Evolutionary conservation across 2,888 invertebrate genomes (phyloP).

Genomic region (Agrotis ipsilon): DNA sequence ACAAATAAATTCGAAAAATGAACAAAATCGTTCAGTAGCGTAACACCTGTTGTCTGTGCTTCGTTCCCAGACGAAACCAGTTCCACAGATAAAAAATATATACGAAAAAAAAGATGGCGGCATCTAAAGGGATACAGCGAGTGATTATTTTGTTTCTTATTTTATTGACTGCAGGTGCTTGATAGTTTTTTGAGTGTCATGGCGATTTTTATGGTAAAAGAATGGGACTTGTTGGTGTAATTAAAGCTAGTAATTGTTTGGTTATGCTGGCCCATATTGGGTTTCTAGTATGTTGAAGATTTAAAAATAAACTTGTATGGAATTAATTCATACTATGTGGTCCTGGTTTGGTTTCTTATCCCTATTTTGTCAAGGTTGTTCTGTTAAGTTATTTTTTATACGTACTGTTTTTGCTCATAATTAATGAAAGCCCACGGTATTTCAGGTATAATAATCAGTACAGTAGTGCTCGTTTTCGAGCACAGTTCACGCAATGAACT

Average conservation of each 20-base stretch:
- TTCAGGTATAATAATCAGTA: background rate
- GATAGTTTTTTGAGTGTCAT: slow-evolving; percentile 65
- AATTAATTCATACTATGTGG: slow-evolving; percentile 27
- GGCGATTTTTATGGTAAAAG: slow-evolving; percentile 64
- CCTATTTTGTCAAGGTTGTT: background rate
- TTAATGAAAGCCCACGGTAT: background rate
- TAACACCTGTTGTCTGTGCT: slow-evolving; percentile 85
- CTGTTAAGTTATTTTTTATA: background rate
- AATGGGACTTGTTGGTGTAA: slow-evolving; percentile 48
- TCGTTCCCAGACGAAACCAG: slow-evolving; percentile 85
- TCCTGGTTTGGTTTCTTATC: slow-evolving; percentile 2
- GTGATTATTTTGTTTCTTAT: slow-evolving; percentile 81
- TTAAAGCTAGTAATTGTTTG: slow-evolving; percentile 33
- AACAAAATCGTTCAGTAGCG: slow-evolving; percentile 77
- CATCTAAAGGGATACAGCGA: slow-evolving; percentile 68
- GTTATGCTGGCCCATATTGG: slow-evolving; percentile 28
- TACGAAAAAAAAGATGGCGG: slow-evolving; percentile 73
- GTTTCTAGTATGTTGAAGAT: slow-evolving; percentile 23
- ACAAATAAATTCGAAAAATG: slow-evolving; percentile 66
- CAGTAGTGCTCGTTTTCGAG: too few relatives aligned
- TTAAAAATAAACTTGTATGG: slow-evolving; percentile 34
- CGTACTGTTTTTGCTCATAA: background rate
- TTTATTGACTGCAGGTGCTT: slow-evolving; percentile 78
- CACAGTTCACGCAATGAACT: too few relatives aligned
- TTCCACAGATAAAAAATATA: slow-evolving; percentile 78